Evolutionary conservation across 2,113 vertebrate genomes (phyloP).

Genomic region (Myodes glareolus): DNA sequence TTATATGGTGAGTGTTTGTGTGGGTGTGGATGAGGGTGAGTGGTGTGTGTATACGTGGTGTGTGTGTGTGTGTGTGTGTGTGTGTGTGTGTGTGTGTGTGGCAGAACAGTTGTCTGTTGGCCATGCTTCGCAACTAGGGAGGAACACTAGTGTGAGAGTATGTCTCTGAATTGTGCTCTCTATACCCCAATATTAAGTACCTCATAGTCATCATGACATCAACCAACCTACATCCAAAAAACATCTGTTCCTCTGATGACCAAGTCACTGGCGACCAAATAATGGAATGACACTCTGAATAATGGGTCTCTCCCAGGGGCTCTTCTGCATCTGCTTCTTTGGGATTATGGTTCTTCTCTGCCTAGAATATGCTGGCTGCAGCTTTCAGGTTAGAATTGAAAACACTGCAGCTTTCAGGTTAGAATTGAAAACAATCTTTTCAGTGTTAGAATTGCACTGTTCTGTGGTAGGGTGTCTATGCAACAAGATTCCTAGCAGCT

Average conservation of each 20-base stretch:
- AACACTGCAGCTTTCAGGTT: neutral
- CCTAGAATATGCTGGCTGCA: neutral
- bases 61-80: neutral
- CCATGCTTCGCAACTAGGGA: neutral
- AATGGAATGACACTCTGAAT: neutral
- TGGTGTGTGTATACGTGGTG: neutral
- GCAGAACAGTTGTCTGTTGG: neutral
- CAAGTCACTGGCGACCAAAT: neutral
- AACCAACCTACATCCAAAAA: neutral
- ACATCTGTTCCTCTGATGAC: neutral
- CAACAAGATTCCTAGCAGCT: neutral
- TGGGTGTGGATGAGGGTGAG: too few relatives aligned
- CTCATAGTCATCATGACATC: conserved; percentile 24
- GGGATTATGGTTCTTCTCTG: neutral
- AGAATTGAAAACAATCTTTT: too few relatives aligned
- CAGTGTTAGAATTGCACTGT: neutral
- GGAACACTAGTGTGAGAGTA: neutral
- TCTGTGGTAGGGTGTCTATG: too few relatives aligned
- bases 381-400: too few relatives aligned
- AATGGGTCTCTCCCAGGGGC: neutral
- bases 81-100: neutral
- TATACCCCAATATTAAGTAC: conserved; percentile 12
- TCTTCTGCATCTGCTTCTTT: neutral
- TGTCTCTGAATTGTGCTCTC: neutral
- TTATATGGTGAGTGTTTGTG: neutral